These are phyloP conservation scores for Aldrovandia affinis DNA, from an alignment of 2,797 vertebrate species.

Conservation along the genomic window DNA sequence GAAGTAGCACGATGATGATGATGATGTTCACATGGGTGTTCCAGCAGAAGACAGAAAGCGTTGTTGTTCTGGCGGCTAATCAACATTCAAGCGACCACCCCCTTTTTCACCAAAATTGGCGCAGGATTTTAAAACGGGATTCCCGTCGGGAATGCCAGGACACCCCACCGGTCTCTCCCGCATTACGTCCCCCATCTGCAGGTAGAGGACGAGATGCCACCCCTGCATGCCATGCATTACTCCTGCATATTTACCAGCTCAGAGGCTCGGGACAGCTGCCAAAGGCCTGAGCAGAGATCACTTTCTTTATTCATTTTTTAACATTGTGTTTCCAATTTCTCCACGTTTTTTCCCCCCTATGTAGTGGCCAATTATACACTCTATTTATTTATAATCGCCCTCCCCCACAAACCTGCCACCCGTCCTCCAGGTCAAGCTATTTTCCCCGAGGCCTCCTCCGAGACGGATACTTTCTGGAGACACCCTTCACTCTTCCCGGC, in stretches of 20 bases:
- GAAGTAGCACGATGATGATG: background rate
- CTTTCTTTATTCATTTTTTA: too few species aligned
- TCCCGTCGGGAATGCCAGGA: background rate
- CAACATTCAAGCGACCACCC: background rate
- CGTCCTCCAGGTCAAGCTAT: too few species aligned
- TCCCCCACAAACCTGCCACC: too few species aligned
- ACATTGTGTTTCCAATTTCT: too few species aligned
- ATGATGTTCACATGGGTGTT: background rate
- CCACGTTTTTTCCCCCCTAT: too few species aligned
- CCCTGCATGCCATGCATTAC: constrained; percentile 14
- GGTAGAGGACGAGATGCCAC: background rate
- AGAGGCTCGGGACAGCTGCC: constrained; percentile 43
- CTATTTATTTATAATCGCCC: too few species aligned
- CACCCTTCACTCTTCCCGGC: too few species aligned
- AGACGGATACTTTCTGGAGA: too few species aligned
- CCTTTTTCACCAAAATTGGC: background rate
- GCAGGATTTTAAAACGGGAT: background rate
- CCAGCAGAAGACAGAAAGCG: background rate
- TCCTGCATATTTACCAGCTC: constrained; percentile 45
- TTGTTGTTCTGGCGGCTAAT: background rate
- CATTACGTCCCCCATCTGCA: constrained; percentile 16
- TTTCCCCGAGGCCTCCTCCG: too few species aligned
- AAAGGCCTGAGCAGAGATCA: constrained; percentile 52
- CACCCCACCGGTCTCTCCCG: too few species aligned
- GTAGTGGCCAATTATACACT: too few species aligned